Base-by-base conservation (phyloP, 2,888 invertebrate genomes). In the Meta bourneti region DNA sequence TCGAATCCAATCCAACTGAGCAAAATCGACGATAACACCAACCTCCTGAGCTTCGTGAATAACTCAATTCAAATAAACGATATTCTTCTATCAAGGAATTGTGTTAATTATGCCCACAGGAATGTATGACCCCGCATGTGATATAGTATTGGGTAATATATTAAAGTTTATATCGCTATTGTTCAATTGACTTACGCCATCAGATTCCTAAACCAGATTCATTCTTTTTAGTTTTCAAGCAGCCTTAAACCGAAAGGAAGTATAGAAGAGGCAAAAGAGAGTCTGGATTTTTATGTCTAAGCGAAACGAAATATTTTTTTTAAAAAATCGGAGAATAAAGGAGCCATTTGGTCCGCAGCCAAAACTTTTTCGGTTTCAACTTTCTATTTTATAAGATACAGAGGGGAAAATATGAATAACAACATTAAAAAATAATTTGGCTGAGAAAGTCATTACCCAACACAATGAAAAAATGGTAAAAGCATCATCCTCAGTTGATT, bases 391-490 rank as follows among this genome's bases (percentile, higher is more conserved):
- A 61, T 61, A 61, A 61, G 61, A 61, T 16, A 61, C 51, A 8
- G 70, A 49, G 7, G 11, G 19, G 51, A 19, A 80, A 51, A 78
- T 77, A 86, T 20, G 13, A 69, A 81, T 61, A 51, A 86, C 74
- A 74, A 74, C 88, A 88, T 88, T 88, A 88, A 88, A 88, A 88
- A 88, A 88, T 88, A 88, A 88, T 88, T 81, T 88, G 61, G 70
- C 74, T 69, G 16, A 20, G 80, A 61, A 72, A 81, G 81, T 81
- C 88, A 74, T 88, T 88, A 88, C 48, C 61, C n/a, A 49, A 61
- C 49, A 19, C 49, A 20, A 74, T 51, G 20, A 51, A 19, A 49
- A 71, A 20, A 48, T 7, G 70, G 48, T 52, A 69, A 70, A 51
- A 8, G 19, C 19, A 48, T 77, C 34, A 78, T 78, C 51, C 70